Base-by-base conservation (phyloP, 2,888 invertebrate species). In the Athrips mouffetella region DNA sequence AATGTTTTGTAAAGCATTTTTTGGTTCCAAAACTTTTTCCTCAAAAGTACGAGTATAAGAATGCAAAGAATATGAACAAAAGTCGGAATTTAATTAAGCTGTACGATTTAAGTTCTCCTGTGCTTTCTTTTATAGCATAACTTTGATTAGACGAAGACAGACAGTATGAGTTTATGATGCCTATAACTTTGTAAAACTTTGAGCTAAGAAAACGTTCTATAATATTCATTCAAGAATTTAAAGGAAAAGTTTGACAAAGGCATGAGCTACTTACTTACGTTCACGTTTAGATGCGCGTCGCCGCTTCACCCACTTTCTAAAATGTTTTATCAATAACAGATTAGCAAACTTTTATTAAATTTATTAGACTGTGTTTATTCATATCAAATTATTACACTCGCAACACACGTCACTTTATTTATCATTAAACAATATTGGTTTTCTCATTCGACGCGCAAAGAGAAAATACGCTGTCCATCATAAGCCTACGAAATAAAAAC, bases 221-320 rank as follows among this genome's bases (percentile, higher is more conserved):
- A n/a, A 33, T 31, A 47, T 47, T 53, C 48, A 25, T 39, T 44
- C 45, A 53, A 59, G 51, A 27, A 54, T 49, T 51, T 45, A 27
- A 37, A 35, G 44, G 41, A 45, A 46, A 44, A 53, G 55, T 57
- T 53, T 48, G 45, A 57, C 62, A 61, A 63, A 63, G 59, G 57
- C 54, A 54, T 61, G 56, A 53, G 57, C 51, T 60, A 44, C 60
- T 60, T 47, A 33, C 47, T 35, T 33, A 13, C 29, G 45, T 33
- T 48, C 53, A 45, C 49, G 40, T 45, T 52, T 57, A 58, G n/a
- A n/a, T 37, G 20, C 58, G 61, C 62, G 63, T 65, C 64, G 66
- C 59, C 66, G 55, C 62, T 62, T 54, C 57, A 53, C 54, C 52
- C 51, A 50, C 50, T 30, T 51, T 47, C 45, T 57, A 65, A 67